phyloP scores from a whole-genome alignment of 2,797 vertebrate species.

The Gymnopithys bicolor region DNA sequence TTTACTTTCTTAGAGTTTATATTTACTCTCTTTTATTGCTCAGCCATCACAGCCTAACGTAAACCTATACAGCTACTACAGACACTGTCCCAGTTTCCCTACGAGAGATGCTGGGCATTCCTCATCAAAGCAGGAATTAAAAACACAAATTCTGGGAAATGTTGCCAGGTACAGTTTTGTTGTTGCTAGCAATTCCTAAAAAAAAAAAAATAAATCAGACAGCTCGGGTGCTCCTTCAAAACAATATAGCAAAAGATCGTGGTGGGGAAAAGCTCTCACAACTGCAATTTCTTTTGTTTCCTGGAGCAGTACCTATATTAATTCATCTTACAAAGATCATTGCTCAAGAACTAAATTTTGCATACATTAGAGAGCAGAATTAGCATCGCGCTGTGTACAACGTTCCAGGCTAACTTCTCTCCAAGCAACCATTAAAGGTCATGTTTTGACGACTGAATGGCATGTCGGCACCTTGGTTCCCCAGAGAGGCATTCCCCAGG shows the following conservation, averaged over 20 bases:
- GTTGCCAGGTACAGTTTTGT: conserved; percentile 46
- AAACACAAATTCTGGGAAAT: conserved; percentile 3
- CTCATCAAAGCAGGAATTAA: conserved; percentile 44
- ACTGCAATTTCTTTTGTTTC: conserved; percentile 81
- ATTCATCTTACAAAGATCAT: conserved; percentile 86
- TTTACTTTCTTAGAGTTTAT: conserved; percentile 45
- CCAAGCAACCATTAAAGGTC: conserved; percentile 99
- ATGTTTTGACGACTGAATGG: conserved; percentile 99
- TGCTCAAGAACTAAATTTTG: conserved; percentile 90
- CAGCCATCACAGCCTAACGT: not conserved
- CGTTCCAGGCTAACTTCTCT: conserved; percentile 97
- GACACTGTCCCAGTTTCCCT: conserved; percentile 56
- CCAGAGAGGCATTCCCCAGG: conserved; percentile 98
- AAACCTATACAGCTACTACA: conserved; percentile 31
- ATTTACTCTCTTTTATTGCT: conserved; percentile 21
- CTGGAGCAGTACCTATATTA: conserved; percentile 81
- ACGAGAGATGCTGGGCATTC: conserved; percentile 13
- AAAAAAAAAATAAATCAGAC: not conserved
- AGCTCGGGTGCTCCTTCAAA: conserved; percentile 65
- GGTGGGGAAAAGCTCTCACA: conserved; percentile 62
- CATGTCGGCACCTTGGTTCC: conserved; percentile 99
- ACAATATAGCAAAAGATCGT: conserved; percentile 59
- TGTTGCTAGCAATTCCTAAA: not conserved
- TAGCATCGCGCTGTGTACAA: conserved; percentile 91
- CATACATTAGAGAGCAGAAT: conserved; percentile 98